Evolutionary conservation across 2,797 vertebrate species (phyloP).

Genomic region (Melanotaenia boesemani): DNA sequence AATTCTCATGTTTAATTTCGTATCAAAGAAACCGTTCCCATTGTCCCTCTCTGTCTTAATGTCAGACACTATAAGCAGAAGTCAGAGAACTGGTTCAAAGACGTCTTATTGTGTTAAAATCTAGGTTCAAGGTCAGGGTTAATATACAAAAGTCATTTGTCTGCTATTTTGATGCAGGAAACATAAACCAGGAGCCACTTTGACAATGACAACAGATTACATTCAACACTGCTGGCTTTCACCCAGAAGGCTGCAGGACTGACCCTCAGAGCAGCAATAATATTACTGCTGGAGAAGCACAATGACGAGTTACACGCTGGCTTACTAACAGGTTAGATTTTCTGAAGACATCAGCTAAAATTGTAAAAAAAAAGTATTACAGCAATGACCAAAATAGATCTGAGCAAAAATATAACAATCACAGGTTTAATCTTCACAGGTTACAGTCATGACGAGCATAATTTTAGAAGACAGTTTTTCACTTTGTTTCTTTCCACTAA

Average conservation of each 20-base stretch:
- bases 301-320: neutral
- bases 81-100: conserved; percentile 4
- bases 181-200: conserved; percentile 19
- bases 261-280: conserved; percentile 16
- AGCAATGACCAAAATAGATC: neutral
- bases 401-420: neutral
- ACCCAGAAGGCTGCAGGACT: conserved; percentile 23
- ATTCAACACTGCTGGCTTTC: conserved; percentile 17
- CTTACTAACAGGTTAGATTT: conserved; percentile 1
- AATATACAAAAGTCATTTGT: conserved; percentile 27
- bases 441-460: neutral
- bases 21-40: conserved; percentile 18
- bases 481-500: neutral
- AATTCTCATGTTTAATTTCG: conserved; percentile 56
- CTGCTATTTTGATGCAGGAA: conserved; percentile 32
- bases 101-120: conserved; percentile 4
- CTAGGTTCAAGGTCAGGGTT: conserved; percentile 25
- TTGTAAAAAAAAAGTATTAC: neutral
- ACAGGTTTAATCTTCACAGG: neutral
- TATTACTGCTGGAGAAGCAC: conserved; percentile 14
- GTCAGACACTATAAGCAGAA: conserved; percentile 27
- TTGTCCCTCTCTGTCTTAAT: conserved; percentile 4
- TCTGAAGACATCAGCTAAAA: neutral
- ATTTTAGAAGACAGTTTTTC: neutral
- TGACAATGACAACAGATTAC: conserved; percentile 12